phyloP scores from a whole-genome alignment of 2,113 vertebrate genomes.

The Origma solitaria region DNA sequence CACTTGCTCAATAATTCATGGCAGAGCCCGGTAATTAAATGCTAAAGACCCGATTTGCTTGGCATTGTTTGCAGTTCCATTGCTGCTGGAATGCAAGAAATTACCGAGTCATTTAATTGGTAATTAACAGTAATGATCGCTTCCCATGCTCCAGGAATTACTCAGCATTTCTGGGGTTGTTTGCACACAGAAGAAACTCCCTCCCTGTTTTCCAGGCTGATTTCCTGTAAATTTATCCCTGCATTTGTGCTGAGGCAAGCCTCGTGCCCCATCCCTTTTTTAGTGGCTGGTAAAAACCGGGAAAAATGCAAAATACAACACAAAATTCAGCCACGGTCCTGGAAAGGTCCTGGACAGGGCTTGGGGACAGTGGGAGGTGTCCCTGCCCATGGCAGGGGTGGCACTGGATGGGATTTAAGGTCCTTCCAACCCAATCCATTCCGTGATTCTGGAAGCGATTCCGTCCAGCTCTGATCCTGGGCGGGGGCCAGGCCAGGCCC shows the following conservation, averaged over 20 bases:
- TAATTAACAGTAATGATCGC: constrained; percentile 38
- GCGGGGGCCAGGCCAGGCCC: too few species aligned
- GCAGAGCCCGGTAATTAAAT: constrained; percentile 38
- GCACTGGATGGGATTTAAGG: too few species aligned
- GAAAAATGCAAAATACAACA: not conserved
- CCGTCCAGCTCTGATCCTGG: too few species aligned
- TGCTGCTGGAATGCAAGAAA: constrained; percentile 3
- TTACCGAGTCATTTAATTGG: constrained; percentile 22
- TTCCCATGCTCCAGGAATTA: not conserved
- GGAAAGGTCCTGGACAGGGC: not conserved
- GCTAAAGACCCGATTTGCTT: constrained; percentile 9
- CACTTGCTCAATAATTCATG: constrained; percentile 35
- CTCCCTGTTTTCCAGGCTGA: not conserved
- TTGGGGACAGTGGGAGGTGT: not conserved
- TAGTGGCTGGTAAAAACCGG: fast-evolving
- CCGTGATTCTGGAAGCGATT: too few species aligned
- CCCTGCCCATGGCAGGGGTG: not conserved
- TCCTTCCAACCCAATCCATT: not conserved
- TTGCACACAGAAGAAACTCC: not conserved
- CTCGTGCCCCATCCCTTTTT: too few species aligned
- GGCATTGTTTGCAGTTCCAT: constrained; percentile 4
- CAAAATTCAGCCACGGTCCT: too few species aligned
- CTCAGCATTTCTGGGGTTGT: constrained; percentile 10
- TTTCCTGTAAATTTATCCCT: not conserved
- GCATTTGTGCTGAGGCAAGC: not conserved